phyloP scores from a whole-genome alignment of 2,888 invertebrate species.

The Anodontia alba region DNA sequence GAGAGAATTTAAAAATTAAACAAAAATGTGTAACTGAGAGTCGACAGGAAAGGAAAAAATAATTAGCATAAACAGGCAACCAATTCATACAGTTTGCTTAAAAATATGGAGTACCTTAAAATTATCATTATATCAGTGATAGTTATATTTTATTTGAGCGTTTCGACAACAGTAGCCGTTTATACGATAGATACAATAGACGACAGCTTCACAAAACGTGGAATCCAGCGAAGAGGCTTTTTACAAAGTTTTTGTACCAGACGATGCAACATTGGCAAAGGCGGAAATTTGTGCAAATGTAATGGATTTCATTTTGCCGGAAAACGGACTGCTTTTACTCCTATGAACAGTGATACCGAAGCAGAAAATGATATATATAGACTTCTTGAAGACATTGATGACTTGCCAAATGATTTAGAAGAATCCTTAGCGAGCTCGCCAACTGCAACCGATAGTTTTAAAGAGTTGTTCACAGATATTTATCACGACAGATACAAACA shows the following conservation, averaged over 20 bases:
- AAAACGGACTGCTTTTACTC: slow-evolving; percentile 56
- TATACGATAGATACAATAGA: slow-evolving; percentile 28
- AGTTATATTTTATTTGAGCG: neutral
- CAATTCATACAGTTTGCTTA: too few species aligned
- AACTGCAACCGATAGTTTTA: neutral
- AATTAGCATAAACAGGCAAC: too few species aligned
- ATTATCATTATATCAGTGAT: neutral
- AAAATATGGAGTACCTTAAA: neutral
- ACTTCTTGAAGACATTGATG: neutral
- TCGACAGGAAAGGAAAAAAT: too few species aligned
- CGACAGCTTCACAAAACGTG: slow-evolving; percentile 39
- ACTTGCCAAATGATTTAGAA: neutral
- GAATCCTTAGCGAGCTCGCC: neutral
- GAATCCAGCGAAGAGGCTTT: slow-evolving; percentile 43
- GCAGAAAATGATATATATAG: neutral
- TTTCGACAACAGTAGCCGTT: neutral
- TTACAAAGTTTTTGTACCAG: slow-evolving; percentile 65
- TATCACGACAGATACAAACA: neutral
- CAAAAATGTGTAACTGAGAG: too few species aligned
- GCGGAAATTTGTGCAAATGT: slow-evolving; percentile 78
- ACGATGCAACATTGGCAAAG: slow-evolving; percentile 71
- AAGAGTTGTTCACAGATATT: neutral
- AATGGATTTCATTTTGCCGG: slow-evolving; percentile 81
- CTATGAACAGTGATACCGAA: neutral
- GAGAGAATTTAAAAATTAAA: too few species aligned